Conservation (phyloP, 2,797 vertebrate species). For the Urophycis tenuis region DNA sequence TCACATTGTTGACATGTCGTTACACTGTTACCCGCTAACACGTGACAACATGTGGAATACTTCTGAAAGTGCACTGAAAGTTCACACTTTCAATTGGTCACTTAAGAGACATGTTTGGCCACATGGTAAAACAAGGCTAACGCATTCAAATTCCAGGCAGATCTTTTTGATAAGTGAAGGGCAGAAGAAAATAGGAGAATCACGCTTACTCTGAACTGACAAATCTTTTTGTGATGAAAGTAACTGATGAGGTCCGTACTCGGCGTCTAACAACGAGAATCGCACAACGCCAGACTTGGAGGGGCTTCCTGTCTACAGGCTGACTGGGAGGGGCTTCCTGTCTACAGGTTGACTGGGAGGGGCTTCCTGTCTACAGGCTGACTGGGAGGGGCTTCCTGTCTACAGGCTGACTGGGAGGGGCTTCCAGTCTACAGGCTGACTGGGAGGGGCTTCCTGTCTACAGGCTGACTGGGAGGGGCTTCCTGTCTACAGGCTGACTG, state of each 20-base stretch:
- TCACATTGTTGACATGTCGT: background rate
- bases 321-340: no score
- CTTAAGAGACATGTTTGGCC: background rate
- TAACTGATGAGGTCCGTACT: no score
- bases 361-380: no score
- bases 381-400: no score
- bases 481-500: no score
- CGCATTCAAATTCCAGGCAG: no score
- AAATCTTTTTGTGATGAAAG: background rate
- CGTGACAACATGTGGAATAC: background rate
- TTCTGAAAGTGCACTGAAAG: background rate
- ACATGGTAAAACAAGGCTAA: background rate
- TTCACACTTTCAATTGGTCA: background rate
- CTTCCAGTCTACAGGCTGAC: no score
- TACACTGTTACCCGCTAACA: background rate
- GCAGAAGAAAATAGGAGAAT: background rate
- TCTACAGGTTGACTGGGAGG: background rate
- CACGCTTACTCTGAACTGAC: background rate
- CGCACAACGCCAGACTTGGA: background rate
- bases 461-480: background rate
- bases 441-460: background rate
- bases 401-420: background rate
- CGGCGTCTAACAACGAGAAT: background rate
- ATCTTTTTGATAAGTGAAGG: background rate
- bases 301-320: background rate